Evolutionary conservation across 2,888 invertebrate species (phyloP), one percentile per base, ranked within the genome.

Genomic region (Acrocyrtus sp.): DNA sequence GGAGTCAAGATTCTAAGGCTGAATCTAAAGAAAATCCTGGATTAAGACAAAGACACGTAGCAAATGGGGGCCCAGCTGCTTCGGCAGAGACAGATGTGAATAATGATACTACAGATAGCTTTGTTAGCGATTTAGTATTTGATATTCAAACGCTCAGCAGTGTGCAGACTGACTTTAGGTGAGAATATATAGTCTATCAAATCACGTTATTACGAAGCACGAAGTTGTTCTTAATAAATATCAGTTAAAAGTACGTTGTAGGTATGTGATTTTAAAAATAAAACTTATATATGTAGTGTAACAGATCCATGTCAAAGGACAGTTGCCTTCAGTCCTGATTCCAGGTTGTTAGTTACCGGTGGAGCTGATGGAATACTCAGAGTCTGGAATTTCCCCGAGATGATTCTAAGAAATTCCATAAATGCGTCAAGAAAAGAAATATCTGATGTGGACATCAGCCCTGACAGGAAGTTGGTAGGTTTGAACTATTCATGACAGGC

Each of bases 401-500:
- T 96, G 86, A 87, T 90, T 61, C 88, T 90, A 78, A 83, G 90
- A 21, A 88, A 88, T 81, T 91, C 91, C 80, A 86, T 95, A 10
- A 87, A 90, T 76, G 93, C 91, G 39, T 97, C 97, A 82, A 88
- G 87, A 63, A 94, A 94, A 85, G 97, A 97, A 88, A 92, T 98
- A 77, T 97, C 97, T 83, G 97, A 97, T 84, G 84, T 98, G 62
- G 96, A 96, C 86, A 93, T 97, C 83, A 94, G 93, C 85, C 91
- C 92, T 1, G 90, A 90, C 82, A 91, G 92, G 75, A 89, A 89
- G 76, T 83, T 83, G 82, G 86, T 86, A 82, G 68, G 73, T 53
- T 41, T 3, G 17, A 12, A n/a, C n/a, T n/a, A n/a, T n/a, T n/a
- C n/a, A 17, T 15, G 8, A 8, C 17, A 47, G n/a, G n/a, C n/a